phyloP scores from a whole-genome alignment of 2,888 invertebrate species.

The Synanthedon tipuliformis region DNA sequence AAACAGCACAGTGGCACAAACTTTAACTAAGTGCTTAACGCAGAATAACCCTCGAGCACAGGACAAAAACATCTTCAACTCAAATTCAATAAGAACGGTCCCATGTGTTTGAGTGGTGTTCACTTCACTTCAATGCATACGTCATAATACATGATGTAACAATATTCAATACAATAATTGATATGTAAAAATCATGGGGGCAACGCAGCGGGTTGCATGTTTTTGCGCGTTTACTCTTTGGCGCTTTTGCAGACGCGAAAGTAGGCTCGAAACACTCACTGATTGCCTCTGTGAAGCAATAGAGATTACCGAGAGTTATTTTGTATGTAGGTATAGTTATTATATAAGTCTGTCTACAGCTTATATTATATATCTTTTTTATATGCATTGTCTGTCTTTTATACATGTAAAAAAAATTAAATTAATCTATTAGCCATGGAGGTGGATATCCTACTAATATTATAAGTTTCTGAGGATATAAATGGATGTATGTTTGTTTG shows the following conservation, averaged over 20 bases:
- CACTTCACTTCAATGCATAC: constrained; percentile 40
- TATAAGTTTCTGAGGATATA: too few relatives aligned
- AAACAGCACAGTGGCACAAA: background rate
- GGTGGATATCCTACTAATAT: too few relatives aligned
- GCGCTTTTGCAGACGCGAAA: background rate
- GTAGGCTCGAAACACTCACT: background rate
- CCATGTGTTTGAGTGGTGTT: constrained; percentile 57
- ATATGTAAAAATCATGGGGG: constrained; percentile 53
- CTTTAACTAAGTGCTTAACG: background rate
- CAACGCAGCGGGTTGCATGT: constrained; percentile 17
- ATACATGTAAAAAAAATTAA: too few relatives aligned
- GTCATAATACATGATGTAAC: constrained; percentile 35
- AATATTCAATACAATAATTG: constrained; percentile 26
- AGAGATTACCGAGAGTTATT: too few relatives aligned
- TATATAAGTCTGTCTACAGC: too few relatives aligned
- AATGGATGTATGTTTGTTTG: too few relatives aligned
- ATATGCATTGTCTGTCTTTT: too few relatives aligned
- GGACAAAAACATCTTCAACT: constrained; percentile 45
- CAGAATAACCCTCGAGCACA: constrained; percentile 1
- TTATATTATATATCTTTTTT: too few relatives aligned
- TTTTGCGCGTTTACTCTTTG: background rate
- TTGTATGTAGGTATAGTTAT: too few relatives aligned
- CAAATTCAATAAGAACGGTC: constrained; percentile 55
- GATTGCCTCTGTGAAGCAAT: too few relatives aligned
- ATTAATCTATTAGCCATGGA: too few relatives aligned